Conservation (phyloP, 2,113 vertebrate species). For the Daboia siamensis region DNA sequence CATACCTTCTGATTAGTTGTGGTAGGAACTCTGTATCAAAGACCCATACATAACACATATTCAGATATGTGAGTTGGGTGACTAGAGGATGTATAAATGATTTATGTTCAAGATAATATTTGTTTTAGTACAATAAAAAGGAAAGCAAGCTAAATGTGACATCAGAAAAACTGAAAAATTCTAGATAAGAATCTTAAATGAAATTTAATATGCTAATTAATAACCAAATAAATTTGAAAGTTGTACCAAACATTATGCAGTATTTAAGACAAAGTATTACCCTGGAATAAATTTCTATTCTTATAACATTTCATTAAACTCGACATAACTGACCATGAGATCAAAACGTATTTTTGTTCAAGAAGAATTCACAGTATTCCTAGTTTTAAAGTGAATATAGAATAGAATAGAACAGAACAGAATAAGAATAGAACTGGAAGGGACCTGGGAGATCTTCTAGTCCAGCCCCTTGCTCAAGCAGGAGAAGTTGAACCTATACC, state of each 20-base stretch:
- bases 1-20: neutral
- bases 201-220: neutral
- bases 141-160: neutral
- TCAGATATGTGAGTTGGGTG: neutral
- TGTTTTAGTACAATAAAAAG: neutral
- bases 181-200: no score
- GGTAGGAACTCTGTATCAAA: neutral
- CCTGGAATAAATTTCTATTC: neutral
- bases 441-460: no score
- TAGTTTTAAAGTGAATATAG: constrained; percentile 1
- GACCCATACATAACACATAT: neutral
- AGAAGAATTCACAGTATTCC: neutral
- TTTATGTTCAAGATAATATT: neutral
- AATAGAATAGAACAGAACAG: no score
- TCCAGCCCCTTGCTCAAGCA: no score
- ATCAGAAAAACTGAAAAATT: neutral
- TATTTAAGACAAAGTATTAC: neutral
- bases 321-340: neutral
- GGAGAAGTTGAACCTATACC: no score
- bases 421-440: no score
- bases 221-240: neutral
- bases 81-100: neutral
- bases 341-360: neutral
- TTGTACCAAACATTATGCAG: neutral
- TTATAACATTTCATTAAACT: neutral